Evolutionary conservation across 2,113 vertebrate species (phyloP).

Genomic region (Anarrhichthys ocellatus): DNA sequence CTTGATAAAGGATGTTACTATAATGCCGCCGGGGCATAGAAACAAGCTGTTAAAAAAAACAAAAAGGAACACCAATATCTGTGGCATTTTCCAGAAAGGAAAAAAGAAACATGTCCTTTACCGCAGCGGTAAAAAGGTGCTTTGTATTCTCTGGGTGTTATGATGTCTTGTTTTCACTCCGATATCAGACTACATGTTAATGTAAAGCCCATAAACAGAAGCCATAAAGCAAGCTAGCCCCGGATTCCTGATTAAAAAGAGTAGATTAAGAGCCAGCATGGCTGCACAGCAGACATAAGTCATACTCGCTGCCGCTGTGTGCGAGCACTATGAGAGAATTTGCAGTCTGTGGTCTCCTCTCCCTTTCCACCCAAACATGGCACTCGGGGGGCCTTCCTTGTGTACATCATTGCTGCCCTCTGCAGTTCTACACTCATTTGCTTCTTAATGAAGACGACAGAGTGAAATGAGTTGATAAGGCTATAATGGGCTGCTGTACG

Average conservation of each 20-base stretch:
- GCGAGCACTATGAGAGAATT: constrained; percentile 38
- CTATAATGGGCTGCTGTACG: constrained; percentile 43
- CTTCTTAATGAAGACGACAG: constrained; percentile 65
- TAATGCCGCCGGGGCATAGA: constrained; percentile 45
- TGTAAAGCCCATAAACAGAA: constrained; percentile 58
- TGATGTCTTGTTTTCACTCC: constrained; percentile 41
- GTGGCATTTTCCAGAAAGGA: constrained; percentile 24
- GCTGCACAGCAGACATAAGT: constrained; percentile 47
- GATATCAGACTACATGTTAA: constrained; percentile 32
- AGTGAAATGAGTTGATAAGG: constrained; percentile 58
- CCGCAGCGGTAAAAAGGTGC: constrained; percentile 24
- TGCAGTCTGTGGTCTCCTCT: constrained; percentile 39
- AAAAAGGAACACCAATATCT: constrained; percentile 52
- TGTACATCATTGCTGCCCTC: constrained; percentile 80
- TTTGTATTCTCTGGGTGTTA: constrained; percentile 43
- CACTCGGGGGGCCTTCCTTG: constrained; percentile 56
- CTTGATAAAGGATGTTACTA: constrained; percentile 64
- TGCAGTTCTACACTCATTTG: constrained; percentile 73
- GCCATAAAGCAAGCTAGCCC: constrained; percentile 43
- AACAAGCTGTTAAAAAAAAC: constrained; percentile 73
- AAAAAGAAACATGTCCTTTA: constrained; percentile 51
- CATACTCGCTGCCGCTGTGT: constrained; percentile 21
- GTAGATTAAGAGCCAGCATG: constrained; percentile 50
- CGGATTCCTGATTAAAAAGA: constrained; percentile 68
- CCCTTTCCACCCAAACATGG: constrained; percentile 52